Evolutionary conservation across 2,113 vertebrate species (phyloP).

Genomic region (Psettodes erumei): DNA sequence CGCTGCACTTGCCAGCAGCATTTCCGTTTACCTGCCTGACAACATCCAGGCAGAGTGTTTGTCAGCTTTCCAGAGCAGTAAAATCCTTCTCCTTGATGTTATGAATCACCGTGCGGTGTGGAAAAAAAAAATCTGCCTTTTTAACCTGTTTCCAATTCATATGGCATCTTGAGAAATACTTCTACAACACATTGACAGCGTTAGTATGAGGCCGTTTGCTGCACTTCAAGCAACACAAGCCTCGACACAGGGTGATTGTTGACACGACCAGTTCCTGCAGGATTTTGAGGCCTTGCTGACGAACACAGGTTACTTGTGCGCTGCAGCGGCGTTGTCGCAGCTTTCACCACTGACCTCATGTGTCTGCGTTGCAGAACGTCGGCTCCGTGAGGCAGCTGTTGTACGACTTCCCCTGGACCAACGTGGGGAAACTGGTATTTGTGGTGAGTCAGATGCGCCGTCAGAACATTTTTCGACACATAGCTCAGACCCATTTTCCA

Average conservation of each 20-base stretch:
- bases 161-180: not conserved
- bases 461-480: not conserved
- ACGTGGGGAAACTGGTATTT: conserved; percentile 97
- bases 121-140: not conserved
- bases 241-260: not conserved
- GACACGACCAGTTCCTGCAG: too few relatives aligned
- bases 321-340: not conserved
- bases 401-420: conserved; percentile 98
- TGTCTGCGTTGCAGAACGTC: conserved; percentile 84
- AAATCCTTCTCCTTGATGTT: not conserved
- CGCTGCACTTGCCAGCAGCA: not conserved
- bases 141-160: not conserved
- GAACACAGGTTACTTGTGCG: not conserved
- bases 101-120: not conserved
- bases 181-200: not conserved
- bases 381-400: conserved; percentile 92
- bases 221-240: not conserved
- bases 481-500: conserved; percentile 1
- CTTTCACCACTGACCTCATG: not conserved
- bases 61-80: not conserved
- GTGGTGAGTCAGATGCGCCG: conserved; percentile 88
- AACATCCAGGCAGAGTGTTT: not conserved
- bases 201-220: not conserved
- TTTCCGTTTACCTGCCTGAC: not conserved
- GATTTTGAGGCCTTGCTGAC: not conserved